Conservation (phyloP, 2,888 invertebrate genomes). For the Eupsilia transversa region DNA sequence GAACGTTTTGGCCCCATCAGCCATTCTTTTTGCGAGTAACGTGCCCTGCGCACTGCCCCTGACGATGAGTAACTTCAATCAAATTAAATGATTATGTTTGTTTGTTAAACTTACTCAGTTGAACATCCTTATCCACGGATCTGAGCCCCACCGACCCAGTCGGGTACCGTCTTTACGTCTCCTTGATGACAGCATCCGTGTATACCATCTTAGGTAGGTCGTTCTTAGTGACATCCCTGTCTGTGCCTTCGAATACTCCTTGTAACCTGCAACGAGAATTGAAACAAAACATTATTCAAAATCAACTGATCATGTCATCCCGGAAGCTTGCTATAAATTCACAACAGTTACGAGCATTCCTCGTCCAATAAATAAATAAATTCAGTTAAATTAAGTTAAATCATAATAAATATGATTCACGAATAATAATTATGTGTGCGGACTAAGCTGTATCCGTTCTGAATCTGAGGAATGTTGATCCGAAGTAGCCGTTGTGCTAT, state of each 20-base stretch:
- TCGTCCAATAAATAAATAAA: not conserved
- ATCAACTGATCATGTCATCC: not conserved
- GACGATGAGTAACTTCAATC: not conserved
- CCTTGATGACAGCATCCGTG: constrained; percentile 76
- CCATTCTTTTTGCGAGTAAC: no score
- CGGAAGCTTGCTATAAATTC: not conserved
- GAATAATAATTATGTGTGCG: no score
- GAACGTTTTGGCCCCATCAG: no score
- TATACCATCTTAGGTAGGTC: constrained; percentile 74
- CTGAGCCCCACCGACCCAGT: constrained; percentile 71
- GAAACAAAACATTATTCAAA: not conserved
- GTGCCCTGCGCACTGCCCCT: no score
- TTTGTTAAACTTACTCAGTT: constrained; percentile 71
- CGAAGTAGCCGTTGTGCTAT: not conserved
- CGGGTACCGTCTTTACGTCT: constrained; percentile 72
- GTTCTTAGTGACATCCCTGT: constrained; percentile 71
- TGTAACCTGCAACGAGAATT: constrained; percentile 42
- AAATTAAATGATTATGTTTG: not conserved
- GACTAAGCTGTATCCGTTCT: no score
- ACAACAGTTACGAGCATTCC: not conserved
- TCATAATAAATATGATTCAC: not conserved
- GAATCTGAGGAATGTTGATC: not conserved
- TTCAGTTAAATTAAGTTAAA: not conserved
- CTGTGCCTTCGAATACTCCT: constrained; percentile 68
- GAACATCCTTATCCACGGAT: constrained; percentile 70